Evolutionary conservation across 1,140 invertebrate genomes (phyloP).

Genomic region (Drosophila insularis): DNA sequence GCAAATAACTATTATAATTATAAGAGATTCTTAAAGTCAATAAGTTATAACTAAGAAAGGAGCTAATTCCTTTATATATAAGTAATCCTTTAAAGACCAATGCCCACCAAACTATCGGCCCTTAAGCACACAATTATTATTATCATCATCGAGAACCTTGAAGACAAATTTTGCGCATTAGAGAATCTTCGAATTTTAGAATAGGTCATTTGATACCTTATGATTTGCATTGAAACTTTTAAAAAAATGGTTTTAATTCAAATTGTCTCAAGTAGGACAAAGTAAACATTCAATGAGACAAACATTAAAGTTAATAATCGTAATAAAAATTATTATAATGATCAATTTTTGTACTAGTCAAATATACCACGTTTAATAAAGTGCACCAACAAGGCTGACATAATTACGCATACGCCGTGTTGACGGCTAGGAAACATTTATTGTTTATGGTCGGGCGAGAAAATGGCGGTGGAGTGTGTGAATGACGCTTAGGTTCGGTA

Average conservation of each 20-base stretch:
- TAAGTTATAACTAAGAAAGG: too few relatives aligned
- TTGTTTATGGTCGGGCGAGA: constrained; percentile 23
- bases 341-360: constrained; percentile 15
- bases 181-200: neutral
- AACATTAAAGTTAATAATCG: neutral
- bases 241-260: neutral
- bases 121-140: too few relatives aligned
- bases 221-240: neutral
- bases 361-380: constrained; percentile 11
- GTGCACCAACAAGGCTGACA: constrained; percentile 22
- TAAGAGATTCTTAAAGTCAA: neutral
- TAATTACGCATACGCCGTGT: constrained; percentile 65
- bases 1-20: neutral
- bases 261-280: neutral
- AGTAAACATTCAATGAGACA: neutral
- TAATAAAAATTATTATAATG: neutral
- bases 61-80: too few relatives aligned
- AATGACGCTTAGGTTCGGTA: constrained; percentile 3
- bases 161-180: neutral
- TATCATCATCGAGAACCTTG: too few relatives aligned
- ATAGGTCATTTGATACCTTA: neutral
- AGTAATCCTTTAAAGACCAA: too few relatives aligned
- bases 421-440: constrained; percentile 42
- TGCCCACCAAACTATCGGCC: too few relatives aligned
- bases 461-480: neutral